Evolutionary conservation across 2,113 vertebrate genomes (phyloP).

Genomic region (Eidolon helvum): DNA sequence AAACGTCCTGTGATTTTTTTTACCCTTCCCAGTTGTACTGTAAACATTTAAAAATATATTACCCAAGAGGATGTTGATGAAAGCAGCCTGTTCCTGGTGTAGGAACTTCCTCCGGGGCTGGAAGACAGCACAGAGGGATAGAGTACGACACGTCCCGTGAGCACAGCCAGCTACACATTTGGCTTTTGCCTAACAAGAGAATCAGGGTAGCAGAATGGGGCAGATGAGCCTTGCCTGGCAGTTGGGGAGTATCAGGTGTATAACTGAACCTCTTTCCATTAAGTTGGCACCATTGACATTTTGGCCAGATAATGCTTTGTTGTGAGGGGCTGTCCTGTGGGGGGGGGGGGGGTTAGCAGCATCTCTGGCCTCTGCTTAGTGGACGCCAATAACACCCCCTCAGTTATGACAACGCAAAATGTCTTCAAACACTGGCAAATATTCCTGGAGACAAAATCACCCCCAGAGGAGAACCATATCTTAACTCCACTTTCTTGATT

Average conservation of each 20-base stretch:
- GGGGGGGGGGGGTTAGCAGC: not conserved
- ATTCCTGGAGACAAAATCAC: not conserved
- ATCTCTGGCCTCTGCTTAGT: not conserved
- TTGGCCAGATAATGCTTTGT: not conserved
- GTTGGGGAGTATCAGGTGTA: not conserved
- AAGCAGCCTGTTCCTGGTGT: not conserved
- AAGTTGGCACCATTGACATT: not conserved
- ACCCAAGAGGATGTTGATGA: constrained; percentile 61
- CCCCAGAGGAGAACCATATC: not conserved
- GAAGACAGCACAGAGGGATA: not conserved
- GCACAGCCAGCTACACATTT: not conserved
- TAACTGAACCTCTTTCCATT: not conserved
- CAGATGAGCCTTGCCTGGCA: not conserved
- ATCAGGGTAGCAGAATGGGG: not conserved
- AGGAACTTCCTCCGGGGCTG: constrained; percentile 12
- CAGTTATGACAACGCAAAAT: not conserved
- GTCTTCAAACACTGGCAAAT: not conserved
- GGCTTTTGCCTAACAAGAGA: constrained; percentile 65
- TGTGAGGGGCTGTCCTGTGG: not conserved
- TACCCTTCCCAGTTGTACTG: constrained; percentile 5
- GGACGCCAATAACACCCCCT: not conserved
- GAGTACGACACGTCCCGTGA: not conserved
- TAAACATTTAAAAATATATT: constrained; percentile 68
- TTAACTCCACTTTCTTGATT: not conserved
- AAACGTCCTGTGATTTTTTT: constrained; percentile 38